Evolutionary conservation across 2,888 invertebrate genomes (phyloP), one percentile per base, ranked within the genome.

Genomic region (Orthosia gracilis): DNA sequence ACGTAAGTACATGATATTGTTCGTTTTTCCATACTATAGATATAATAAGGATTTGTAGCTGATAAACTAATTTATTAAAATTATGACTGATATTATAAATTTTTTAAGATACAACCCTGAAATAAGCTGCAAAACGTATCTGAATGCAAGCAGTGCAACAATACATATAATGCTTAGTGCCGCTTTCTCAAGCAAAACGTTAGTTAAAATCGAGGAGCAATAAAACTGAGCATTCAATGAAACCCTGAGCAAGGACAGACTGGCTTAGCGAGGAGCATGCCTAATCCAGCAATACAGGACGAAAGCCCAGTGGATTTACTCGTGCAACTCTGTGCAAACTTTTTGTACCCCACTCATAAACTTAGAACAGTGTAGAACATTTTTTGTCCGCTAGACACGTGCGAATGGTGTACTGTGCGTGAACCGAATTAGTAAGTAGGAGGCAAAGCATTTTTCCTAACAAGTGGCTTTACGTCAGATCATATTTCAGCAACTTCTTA

Each of bases 181-280:
- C 9, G 2, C 12, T 79, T 66, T 64, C 68, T 80, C 71, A 78
- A 73, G 77, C 69, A 78, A 81, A 82, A 79, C 62, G 81, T 82
- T 88, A 87, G 87, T 87, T 85, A 85, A 89, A 89, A 88, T 82
- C 72, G 85, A 76, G 74, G 74, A 78, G 88, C 85, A 87, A 90
- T 92, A 91, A 93, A 91, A 92, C 89, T 88, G 87, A 91, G 90
- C 88, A 90, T 91, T 91, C 91, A 91, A 91, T 92, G 89, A 81
- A 75, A 87, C 83, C 75, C 80, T 80, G 87, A 86, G 88, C 82
- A 83, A 85, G 86, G 85, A 83, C 86, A 86, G 79, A 54, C 83
- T 79, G 87, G 91, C 89, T 92, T 91, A 90, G 83, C 83, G 86
- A 84, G 76, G 83, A 88, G 86, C 84, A 88, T 76, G 75, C 82